A percentile compares a stretch with the other conserved stretches of the same genome.
These are phyloP conservation scores for Gorsachius magnificus DNA, from an alignment of 2,797 vertebrate genomes.

Conservation along the genomic window DNA sequence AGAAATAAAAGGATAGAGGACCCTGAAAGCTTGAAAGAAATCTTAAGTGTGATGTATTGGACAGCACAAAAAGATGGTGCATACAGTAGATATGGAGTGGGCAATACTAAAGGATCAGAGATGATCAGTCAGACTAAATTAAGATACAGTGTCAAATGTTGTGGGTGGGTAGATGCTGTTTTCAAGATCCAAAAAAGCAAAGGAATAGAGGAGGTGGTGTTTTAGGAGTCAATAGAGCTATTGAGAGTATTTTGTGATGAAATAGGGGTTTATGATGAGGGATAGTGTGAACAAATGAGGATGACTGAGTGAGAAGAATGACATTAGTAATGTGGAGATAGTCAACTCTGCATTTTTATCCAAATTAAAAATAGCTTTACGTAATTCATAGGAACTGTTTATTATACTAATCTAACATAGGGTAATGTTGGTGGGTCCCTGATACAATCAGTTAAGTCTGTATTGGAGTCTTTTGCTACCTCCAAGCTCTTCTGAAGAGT, in stretches of 20 bases:
- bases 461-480: neutral
- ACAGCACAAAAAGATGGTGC: neutral
- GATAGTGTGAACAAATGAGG: neutral
- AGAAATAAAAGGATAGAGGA: neutral
- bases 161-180: neutral
- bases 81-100: neutral
- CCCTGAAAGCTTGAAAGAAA: neutral
- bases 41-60: neutral
- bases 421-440: neutral
- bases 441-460: neutral
- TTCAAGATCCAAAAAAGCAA: neutral
- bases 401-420: neutral
- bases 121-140: neutral
- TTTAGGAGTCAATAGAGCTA: neutral
- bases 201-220: neutral
- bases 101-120: accelerated
- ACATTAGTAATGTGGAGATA: neutral
- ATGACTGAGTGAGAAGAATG: neutral
- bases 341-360: neutral
- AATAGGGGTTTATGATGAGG: neutral
- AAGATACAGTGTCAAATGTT: neutral
- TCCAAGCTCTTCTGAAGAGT: neutral
- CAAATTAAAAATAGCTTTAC: conserved; percentile 1
- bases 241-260: neutral
- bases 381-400: neutral